Base-by-base conservation (phyloP, 30 jellyfish, hydroid and myxozoan genomes). In the Chironex yamaguchii region DNA sequence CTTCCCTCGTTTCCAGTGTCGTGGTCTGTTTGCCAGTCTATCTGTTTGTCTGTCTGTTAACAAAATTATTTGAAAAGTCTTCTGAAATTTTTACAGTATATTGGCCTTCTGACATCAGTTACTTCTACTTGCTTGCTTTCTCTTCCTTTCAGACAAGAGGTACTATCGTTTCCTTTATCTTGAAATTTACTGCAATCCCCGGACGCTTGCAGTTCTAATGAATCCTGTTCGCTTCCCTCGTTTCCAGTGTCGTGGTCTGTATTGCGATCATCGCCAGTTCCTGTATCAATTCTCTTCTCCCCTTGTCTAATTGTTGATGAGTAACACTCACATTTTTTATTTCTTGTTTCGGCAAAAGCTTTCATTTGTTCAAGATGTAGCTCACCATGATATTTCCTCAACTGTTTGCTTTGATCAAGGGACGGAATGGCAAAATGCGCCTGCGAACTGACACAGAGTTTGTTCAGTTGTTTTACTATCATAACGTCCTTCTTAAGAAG, bases 401-500 rank as follows among this genome's bases (percentile, higher is more conserved):
- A 74, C 3, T 31, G 34, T 6, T 28, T 50, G n/a, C 42, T 29
- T 29, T 0, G 34, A 1, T 76, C 87, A 0, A 4, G 11, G 17
- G 24, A 0, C 0, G 85, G 69, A 28, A 58, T 20, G 36, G 0
- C 13, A 17, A 76, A 25, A 0, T 32, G 20, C 3, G 1, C 22
- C 13, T 67, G 73, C 12, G 14, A 20, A 54, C 68, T 26, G 42
- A 86, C 12, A 30, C 6, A 21, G 11, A 89, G 86, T 35, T 26
- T 36, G 62, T 62, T 86, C 42, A 71, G 67, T n/a, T 54, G 34
- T 0, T 71, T 27, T 11, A 75, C 76, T 12, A 86, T 49, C 12
- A 90, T 74, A 0, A 84, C 98, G 48, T 93, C 98, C 14, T 81
- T 96, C 17, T 96, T 93, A 53, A 72, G 28, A 6, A 93, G 81